Evolutionary conservation across 2,888 invertebrate genomes (phyloP), one percentile per base, ranked within the genome.

Genomic region (Drosophila macrothrix): DNA sequence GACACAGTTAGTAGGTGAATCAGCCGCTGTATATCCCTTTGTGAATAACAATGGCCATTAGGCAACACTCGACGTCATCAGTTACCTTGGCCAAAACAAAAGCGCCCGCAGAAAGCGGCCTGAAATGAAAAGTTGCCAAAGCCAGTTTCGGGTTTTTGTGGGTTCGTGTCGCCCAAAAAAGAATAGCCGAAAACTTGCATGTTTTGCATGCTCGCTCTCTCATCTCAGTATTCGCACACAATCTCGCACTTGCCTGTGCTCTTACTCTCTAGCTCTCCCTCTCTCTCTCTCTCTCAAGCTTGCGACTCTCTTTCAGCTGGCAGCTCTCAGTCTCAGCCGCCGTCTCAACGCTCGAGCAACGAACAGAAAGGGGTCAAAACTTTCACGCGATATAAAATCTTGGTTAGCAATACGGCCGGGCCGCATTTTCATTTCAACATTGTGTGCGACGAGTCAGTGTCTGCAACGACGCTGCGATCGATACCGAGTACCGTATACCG

Each of bases 341-440:
- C 49, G 56, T 39, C 56, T 52, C 73, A 62, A 72, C 79, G 84
- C 67, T 80, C 67, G 83, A 83, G 86, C 70, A 70, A 63, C 75
- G 64, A 64, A 75, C 92, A 93, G 92, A 93, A 93, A 93, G 93
- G 93, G 93, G 93, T 93, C 93, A 93, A 91, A 93, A 93, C 93
- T 93, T 93, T 93, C 93, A 93, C 93, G 93, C 91, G 92, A 93
- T 93, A 93, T 93, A 93, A 93, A 93, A 93, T 92, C 92, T 92
- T 93, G 93, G 91, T 90, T 93, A 93, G 85, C 84, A 81, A 92
- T 91, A 90, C 82, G 90, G 90, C 89, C 88, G 88, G 88, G 92
- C 92, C 93, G 92, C 93, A 93, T 93, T 93, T 93, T 91, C 90
- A 92, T 92, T 92, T 93, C 92, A 92, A 92, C 93, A 83, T 90